Evolutionary conservation across 2,888 invertebrate species (phyloP), one percentile per base, ranked within the genome.

Genomic region (Yponomeuta evonymella): DNA sequence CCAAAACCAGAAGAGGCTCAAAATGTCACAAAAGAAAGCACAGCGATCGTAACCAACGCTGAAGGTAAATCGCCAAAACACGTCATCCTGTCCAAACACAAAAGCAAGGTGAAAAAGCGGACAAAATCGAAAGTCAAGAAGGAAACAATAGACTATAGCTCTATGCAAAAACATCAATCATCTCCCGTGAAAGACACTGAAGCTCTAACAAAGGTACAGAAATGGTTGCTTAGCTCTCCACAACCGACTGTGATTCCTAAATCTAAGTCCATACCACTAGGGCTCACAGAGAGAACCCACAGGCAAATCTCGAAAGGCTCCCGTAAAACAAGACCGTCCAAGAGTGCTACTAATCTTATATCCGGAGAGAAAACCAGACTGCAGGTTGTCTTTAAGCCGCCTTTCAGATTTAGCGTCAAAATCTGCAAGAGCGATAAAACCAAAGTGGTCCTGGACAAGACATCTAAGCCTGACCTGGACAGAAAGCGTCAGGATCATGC

Each of bases 311-410:
- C 93, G 73, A 94, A 94, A 75, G 93, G 93, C 64, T 93, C 94
- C 1, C 80, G 89, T 69, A 91, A 93, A 80, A 87, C 92, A 36
- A 87, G 93, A 79, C 92, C 93, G 75, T 95, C 95, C 75, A 95
- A 95, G 79, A 96, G 96, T 78, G 94, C 95, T 73, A 95, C 95
- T 29, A 95, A 95, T 79, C 91, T 96, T 63, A 86, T 94, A n/a
- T 89, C 92, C 66, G 92, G 92, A 71, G 94, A 94, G 77, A 96
- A 96, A 82, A 94, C 97, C 12, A 94, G 96, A 75, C 88, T 97
- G 33, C 97, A 97, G 85, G 97, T 97, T 58, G 96, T 97, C 43
- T 97, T 96, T 84, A 97, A 97, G 82, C 97, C 97, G 70, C 97
- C 97, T 12, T 97, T 97, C 87, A 96, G 96, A 79, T 97, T 97